Evolutionary conservation across 2,888 invertebrate genomes (phyloP).

Genomic region (Coenonympha arcania): DNA sequence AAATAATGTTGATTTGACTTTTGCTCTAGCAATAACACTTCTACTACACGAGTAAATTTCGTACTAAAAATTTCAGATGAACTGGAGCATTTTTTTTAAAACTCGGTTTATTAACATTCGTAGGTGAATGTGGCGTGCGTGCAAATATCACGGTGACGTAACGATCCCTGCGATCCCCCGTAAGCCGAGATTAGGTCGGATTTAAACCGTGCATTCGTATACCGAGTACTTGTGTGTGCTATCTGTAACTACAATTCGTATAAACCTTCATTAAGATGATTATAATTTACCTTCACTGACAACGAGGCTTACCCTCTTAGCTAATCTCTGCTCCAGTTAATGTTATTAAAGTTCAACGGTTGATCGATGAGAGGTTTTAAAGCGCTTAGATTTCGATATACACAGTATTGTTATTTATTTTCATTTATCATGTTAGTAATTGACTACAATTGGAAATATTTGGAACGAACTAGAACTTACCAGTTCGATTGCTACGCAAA

Average conservation of each 20-base stretch:
- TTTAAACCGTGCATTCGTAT: constrained; percentile 24
- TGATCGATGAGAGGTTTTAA: too few species aligned
- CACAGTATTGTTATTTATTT: too few species aligned
- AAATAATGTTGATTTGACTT: too few species aligned
- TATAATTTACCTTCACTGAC: not conserved
- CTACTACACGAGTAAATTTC: not conserved
- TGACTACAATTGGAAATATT: too few species aligned
- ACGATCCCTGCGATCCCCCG: constrained; percentile 56
- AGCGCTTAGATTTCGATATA: too few species aligned
- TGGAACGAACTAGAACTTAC: too few species aligned
- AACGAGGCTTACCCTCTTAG: not conserved
- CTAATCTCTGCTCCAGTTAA: too few species aligned
- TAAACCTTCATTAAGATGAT: not conserved
- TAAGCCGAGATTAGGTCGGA: constrained; percentile 65
- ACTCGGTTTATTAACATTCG: constrained; percentile 17
- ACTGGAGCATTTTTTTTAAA: constrained; percentile 4
- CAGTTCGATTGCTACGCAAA: too few species aligned
- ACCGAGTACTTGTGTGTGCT: constrained; percentile 8
- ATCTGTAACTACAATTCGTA: constrained; percentile 1
- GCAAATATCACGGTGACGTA: constrained; percentile 49
- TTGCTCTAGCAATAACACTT: too few species aligned
- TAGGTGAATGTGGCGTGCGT: constrained; percentile 33
- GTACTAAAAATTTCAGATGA: not conserved
- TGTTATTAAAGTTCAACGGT: too few species aligned
- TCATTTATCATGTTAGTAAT: too few species aligned